These are phyloP conservation scores for Notarius lentiginosus DNA, from an alignment of 2,113 vertebrate species.

Conservation along the genomic window DNA sequence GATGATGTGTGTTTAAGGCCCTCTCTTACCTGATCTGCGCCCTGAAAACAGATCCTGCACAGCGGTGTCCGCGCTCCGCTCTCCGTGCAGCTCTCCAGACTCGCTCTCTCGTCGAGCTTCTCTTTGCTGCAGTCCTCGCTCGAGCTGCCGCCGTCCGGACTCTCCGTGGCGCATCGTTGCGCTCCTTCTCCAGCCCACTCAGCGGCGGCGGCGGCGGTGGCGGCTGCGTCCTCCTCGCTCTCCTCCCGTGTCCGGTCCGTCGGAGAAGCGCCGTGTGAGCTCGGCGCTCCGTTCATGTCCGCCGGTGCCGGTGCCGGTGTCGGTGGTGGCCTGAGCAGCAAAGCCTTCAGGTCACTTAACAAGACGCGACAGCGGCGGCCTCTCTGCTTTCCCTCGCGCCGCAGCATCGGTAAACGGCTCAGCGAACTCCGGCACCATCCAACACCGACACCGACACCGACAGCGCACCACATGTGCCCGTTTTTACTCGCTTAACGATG, in stretches of 20 bases:
- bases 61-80: constrained; percentile 85
- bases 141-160: constrained; percentile 76
- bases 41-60: constrained; percentile 90
- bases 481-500: constrained; percentile 37
- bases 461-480: constrained; percentile 72
- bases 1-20: not conserved
- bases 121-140: constrained; percentile 81
- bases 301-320: constrained; percentile 61
- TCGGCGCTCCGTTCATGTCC: constrained; percentile 74
- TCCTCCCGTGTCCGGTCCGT: constrained; percentile 62
- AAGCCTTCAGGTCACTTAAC: constrained; percentile 87
- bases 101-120: constrained; percentile 79
- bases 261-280: constrained; percentile 65
- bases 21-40: constrained; percentile 85
- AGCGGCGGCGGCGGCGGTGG: not conserved
- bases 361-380: constrained; percentile 86
- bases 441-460: constrained; percentile 71
- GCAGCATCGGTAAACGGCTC: constrained; percentile 82
- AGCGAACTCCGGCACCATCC: constrained; percentile 72
- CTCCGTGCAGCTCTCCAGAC: constrained; percentile 81
- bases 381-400: constrained; percentile 82
- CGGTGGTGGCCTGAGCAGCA: constrained; percentile 78
- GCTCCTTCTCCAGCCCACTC: not conserved
- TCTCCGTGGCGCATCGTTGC: constrained; percentile 65
- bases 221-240: constrained; percentile 1